Evolutionary conservation across 2,113 vertebrate genomes (phyloP).

Genomic region (Prunella fulvescens): DNA sequence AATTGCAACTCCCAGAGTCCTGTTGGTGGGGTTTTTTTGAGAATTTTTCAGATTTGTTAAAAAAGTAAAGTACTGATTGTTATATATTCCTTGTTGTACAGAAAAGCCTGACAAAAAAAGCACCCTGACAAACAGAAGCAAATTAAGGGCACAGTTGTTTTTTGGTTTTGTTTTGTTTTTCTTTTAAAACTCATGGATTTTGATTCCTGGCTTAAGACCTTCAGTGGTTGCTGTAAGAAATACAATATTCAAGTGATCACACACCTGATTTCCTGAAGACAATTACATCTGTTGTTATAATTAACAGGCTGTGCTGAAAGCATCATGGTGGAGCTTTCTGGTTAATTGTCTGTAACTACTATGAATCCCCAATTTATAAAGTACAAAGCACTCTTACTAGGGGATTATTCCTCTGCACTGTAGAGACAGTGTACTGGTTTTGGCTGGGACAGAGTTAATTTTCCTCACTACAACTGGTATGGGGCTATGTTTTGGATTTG

Average conservation of each 20-base stretch:
- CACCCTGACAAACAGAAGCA: background rate
- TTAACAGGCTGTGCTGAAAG: background rate
- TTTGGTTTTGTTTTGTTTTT: background rate
- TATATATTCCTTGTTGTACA: background rate
- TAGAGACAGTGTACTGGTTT: background rate
- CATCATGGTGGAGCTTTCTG: background rate
- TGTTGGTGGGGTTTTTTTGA: accelerated
- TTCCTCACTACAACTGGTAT: background rate
- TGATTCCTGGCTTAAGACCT: background rate
- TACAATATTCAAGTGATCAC: background rate
- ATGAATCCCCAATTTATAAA: background rate
- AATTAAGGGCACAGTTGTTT: background rate
- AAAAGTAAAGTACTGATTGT: background rate
- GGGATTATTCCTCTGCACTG: background rate
- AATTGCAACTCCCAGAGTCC: background rate
- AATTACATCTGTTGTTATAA: background rate
- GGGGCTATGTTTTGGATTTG: background rate
- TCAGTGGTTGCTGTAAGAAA: background rate
- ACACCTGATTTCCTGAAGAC: background rate
- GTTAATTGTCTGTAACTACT: background rate
- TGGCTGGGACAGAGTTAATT: background rate
- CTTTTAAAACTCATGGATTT: background rate
- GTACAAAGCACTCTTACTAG: background rate
- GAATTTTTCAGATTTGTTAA: background rate
- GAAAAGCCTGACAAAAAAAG: background rate